Percentiles rank a stretch among this genome's conserved stretches.
These are phyloP conservation scores for Platypus cylindrus DNA, from an alignment of 2,888 invertebrate species.

Conservation along the genomic window DNA sequence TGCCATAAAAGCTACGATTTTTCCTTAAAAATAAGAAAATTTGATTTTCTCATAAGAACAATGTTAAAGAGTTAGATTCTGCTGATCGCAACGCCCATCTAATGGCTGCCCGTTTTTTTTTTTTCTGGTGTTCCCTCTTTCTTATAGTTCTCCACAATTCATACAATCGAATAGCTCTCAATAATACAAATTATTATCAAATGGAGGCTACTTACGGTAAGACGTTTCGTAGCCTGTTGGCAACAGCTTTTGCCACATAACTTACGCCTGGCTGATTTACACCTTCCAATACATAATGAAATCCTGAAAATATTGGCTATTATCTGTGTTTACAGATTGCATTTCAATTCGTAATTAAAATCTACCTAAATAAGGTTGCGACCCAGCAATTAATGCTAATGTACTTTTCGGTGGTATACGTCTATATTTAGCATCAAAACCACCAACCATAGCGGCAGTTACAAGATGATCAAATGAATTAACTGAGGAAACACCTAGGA, in stretches of 20 bases:
- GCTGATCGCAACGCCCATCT: too few species aligned
- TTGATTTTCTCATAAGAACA: too few species aligned
- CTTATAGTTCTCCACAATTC: too few species aligned
- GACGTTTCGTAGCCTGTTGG: constrained; percentile 66
- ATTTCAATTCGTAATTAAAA: neutral
- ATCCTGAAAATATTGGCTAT: constrained; percentile 43
- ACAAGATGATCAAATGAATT: constrained; percentile 79
- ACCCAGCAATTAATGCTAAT: constrained; percentile 64
- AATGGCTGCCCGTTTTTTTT: too few species aligned
- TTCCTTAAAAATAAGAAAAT: too few species aligned
- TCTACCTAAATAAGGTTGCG: constrained; percentile 65
- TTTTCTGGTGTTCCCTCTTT: too few species aligned
- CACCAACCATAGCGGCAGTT: constrained; percentile 64
- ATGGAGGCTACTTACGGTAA: constrained; percentile 51
- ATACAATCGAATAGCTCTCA: neutral
- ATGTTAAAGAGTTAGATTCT: too few species aligned
- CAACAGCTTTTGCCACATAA: constrained; percentile 83
- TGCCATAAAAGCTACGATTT: too few species aligned
- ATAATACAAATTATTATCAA: neutral
- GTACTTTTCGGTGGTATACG: constrained; percentile 65
- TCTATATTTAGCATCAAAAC: constrained; percentile 57
- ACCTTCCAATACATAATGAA: constrained; percentile 84
- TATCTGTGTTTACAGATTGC: neutral
- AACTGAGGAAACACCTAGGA: constrained; percentile 57
- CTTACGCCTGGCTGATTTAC: constrained; percentile 67